phyloP scores from a whole-genome alignment of 2,888 invertebrate species.

The Rambutsinella grinnellia region DNA sequence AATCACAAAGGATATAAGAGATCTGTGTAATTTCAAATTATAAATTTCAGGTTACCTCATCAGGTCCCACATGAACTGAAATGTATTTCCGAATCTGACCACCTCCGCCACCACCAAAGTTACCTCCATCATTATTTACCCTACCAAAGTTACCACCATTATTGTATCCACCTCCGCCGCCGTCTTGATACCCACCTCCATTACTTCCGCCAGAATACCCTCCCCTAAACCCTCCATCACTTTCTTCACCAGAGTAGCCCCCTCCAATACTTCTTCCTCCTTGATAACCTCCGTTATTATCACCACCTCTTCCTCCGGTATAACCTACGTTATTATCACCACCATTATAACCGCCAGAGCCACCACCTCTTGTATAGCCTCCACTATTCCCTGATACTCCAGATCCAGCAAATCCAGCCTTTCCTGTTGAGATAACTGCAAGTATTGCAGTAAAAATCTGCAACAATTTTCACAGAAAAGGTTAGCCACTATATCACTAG shows the following conservation, averaged over 20 bases:
- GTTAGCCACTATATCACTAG: background rate
- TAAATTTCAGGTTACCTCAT: slow-evolving; percentile 8
- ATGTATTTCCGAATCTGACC: slow-evolving; percentile 33
- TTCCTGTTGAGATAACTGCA: slow-evolving; percentile 29
- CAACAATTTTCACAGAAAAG: background rate
- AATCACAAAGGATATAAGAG: background rate
- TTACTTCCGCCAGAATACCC: slow-evolving; percentile 7
- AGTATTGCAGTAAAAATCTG: slow-evolving; percentile 23
- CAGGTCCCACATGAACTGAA: slow-evolving; percentile 21
- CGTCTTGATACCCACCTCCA: slow-evolving; percentile 1
- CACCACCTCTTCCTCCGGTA: slow-evolving; percentile 1
- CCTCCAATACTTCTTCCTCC: slow-evolving; percentile 11
- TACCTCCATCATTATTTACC: slow-evolving; percentile 19
- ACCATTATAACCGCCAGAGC: slow-evolving; percentile 5
- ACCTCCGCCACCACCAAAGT: slow-evolving; percentile 28
- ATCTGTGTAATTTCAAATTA: background rate
- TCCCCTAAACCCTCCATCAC: slow-evolving; percentile 20
- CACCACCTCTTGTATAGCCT: slow-evolving; percentile 18
- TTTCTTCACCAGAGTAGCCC: slow-evolving; percentile 14
- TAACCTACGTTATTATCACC: slow-evolving; percentile 6
- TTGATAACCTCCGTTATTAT: slow-evolving; percentile 17
- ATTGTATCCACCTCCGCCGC: slow-evolving; percentile 11
- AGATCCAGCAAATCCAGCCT: slow-evolving; percentile 13
- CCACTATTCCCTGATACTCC: slow-evolving; percentile 3
- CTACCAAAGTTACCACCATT: slow-evolving; percentile 16